A percentile compares a stretch with the other conserved stretches of the same genome.
These are phyloP conservation scores for Sibirionetta formosa DNA, from an alignment of 2,797 vertebrate species.

Conservation along the genomic window DNA sequence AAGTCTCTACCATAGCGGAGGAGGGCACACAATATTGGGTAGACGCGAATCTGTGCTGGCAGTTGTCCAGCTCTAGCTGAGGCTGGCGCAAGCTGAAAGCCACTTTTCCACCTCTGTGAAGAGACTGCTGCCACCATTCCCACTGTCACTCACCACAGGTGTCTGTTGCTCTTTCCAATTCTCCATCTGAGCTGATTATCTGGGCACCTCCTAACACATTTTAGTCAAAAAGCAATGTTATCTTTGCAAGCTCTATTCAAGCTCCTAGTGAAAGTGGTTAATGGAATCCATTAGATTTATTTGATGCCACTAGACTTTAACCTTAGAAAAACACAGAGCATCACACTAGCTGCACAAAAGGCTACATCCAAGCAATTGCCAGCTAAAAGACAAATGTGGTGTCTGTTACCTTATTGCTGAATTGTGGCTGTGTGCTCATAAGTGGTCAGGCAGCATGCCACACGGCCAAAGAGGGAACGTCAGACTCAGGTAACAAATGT, in stretches of 20 bases:
- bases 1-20: background rate
- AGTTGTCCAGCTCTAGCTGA: background rate
- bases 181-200: background rate
- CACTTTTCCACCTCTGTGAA: background rate
- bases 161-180: background rate
- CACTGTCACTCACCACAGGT: background rate
- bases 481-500: background rate
- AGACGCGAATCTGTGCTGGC: background rate
- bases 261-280: background rate
- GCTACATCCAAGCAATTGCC: background rate
- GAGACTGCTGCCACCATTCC: no score
- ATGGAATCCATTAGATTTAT: background rate
- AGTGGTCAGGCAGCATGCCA: background rate
- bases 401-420: background rate
- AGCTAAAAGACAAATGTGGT: background rate
- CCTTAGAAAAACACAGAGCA: background rate
- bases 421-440: background rate
- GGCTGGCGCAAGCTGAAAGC: background rate
- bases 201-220: background rate
- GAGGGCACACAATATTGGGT: background rate
- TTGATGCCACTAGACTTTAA: background rate
- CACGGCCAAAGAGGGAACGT: background rate
- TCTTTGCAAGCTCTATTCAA: background rate
- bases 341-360: background rate
- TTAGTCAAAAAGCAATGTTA: background rate